phyloP scores from a whole-genome alignment of 2,888 invertebrate genomes.

The Oscheius sp. region DNA sequence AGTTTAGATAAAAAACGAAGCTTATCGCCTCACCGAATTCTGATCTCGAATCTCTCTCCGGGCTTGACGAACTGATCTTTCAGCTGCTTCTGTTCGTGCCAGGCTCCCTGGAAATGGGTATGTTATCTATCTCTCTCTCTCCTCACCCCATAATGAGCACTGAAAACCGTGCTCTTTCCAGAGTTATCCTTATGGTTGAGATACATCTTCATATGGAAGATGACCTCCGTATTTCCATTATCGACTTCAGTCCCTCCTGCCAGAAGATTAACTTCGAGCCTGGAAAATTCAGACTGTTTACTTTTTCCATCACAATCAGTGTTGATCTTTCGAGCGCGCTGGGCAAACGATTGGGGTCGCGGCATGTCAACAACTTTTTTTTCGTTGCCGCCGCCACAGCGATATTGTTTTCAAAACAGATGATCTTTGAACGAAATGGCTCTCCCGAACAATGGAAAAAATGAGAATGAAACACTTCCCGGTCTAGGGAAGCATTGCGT shows the following conservation, averaged over 20 bases:
- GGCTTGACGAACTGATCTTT: slow-evolving; percentile 61
- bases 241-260: slow-evolving; percentile 56
- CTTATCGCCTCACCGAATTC: slow-evolving; percentile 56
- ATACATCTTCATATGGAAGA: slow-evolving; percentile 67
- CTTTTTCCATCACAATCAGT: not conserved
- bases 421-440: too few relatives aligned
- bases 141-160: slow-evolving; percentile 44
- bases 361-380: too few relatives aligned
- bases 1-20: not conserved
- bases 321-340: not conserved
- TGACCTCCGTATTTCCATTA: slow-evolving; percentile 50
- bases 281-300: slow-evolving; percentile 33
- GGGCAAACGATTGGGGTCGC: too few relatives aligned
- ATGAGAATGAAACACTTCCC: too few relatives aligned
- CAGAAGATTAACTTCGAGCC: slow-evolving; percentile 56
- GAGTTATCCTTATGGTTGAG: slow-evolving; percentile 45
- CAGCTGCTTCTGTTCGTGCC: slow-evolving; percentile 71
- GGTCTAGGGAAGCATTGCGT: too few relatives aligned
- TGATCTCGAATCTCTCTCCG: slow-evolving; percentile 68
- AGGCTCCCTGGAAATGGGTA: slow-evolving; percentile 45
- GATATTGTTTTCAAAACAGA: too few relatives aligned
- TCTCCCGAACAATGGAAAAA: too few relatives aligned
- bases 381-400: too few relatives aligned
- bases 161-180: slow-evolving; percentile 68
- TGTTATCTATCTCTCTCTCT: not conserved